phyloP scores from a whole-genome alignment of 1,140 invertebrate genomes.

The Popillia japonica region DNA sequence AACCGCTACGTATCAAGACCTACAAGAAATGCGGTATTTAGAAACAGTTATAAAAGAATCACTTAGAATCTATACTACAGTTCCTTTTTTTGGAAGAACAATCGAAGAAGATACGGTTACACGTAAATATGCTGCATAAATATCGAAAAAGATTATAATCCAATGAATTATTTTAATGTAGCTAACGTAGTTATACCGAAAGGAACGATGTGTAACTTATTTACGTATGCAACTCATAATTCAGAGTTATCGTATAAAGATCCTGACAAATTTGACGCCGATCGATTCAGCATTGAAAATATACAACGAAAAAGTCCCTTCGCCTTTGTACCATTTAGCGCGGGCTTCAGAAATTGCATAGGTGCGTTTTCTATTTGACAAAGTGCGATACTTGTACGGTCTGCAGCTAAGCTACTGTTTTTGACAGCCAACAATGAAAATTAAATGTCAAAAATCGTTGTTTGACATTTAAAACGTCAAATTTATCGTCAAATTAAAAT shows the following conservation, averaged over 20 bases:
- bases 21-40: slow-evolving; percentile 69
- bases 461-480: too few species aligned
- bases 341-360: slow-evolving; percentile 70
- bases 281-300: slow-evolving; percentile 68
- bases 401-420: too few species aligned
- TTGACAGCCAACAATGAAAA: too few species aligned
- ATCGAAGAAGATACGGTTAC: slow-evolving; percentile 63
- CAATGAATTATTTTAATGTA: not conserved
- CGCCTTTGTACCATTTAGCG: slow-evolving; percentile 70
- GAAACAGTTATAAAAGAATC: slow-evolving; percentile 59
- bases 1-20: slow-evolving; percentile 60
- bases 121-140: slow-evolving; percentile 37
- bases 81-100: slow-evolving; percentile 65
- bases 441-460: too few species aligned
- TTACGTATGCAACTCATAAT: not conserved
- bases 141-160: not conserved
- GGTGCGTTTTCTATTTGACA: slow-evolving; percentile 49
- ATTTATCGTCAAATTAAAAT: too few species aligned
- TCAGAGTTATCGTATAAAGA: not conserved
- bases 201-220: not conserved
- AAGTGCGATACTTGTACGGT: not conserved
- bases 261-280: slow-evolving; percentile 66
- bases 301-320: slow-evolving; percentile 60
- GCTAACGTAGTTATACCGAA: not conserved
- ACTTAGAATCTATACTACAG: slow-evolving; percentile 48